Base-by-base conservation (phyloP, 2,797 vertebrate genomes). In the Takifugu rubripes region DNA sequence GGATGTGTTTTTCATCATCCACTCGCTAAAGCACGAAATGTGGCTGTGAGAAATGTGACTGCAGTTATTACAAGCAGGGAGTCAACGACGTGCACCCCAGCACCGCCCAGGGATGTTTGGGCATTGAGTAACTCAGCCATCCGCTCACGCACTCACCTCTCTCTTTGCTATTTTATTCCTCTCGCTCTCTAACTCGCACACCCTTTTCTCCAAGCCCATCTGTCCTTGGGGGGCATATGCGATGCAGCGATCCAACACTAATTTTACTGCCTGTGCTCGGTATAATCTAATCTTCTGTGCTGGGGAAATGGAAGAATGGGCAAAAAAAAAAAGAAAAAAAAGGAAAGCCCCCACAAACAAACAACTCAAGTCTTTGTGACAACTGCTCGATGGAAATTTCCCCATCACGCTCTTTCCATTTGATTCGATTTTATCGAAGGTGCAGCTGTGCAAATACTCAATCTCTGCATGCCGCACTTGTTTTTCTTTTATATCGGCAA, bases 241-340 rank as follows among this genome's bases (percentile, higher is more conserved):
- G 52, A 77, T 16, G 75, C 84, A 87, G 75, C 52, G 75, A 85
- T 79, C 81, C 82, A 77, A 77, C 79, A 86, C 77, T 85, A 83
- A 86, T 84, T 81, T 74, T 54, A 49, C 77, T 79, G 75, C 78
- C 71, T 82, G 63, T 77, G 66, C 75, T 84, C 72, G 63, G 74
- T 70, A 86, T 81, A 82, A 85, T 87, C 72, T 77, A 84, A 84
- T 84, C 76, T 81, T 66, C 74, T 80, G 72, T 44, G 59, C 64
- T 62, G 70, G 74, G 70, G 60, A 71, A 81, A 79, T 62, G 49
- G 56, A 68, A 57, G 55, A 68, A 52, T 42, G 59, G 62, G 50
- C 25, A 52, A 45, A 56, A 56, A 57, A 44, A 63, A 26, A 47
- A 68, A 55, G 72, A 51, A 44, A 56, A 56, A 53, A 56, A 45